Conservation (phyloP, 1,140 invertebrate species). For the Drosophila cardini region DNA sequence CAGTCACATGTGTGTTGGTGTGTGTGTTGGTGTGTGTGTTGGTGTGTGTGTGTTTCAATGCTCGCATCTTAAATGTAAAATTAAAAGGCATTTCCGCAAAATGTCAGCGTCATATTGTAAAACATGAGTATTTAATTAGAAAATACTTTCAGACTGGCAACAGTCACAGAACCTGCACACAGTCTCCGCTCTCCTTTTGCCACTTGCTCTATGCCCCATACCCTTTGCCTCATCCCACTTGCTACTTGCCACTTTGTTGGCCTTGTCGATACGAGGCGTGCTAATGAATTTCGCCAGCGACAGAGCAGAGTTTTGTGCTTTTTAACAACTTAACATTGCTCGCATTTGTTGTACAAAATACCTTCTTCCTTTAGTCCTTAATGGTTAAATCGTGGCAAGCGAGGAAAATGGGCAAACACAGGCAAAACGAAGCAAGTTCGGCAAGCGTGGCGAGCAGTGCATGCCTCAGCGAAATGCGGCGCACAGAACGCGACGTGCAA, state of each 20-base stretch:
- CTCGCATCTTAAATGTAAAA: conserved; percentile 79
- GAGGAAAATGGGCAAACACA: conserved; percentile 46
- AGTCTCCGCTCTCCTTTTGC: conserved; percentile 27
- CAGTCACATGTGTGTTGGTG: conserved; percentile 36
- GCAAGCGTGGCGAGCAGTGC: conserved; percentile 18
- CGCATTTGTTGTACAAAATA: conserved; percentile 74
- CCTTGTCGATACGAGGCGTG: conserved; percentile 55
- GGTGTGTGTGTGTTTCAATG: conserved; percentile 24
- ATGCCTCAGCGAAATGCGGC: background rate
- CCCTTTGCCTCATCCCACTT: background rate
- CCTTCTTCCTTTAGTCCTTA: conserved; percentile 64
- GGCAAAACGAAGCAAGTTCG: background rate
- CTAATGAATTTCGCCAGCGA: conserved; percentile 69
- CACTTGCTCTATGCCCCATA: background rate
- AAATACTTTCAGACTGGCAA: conserved; percentile 68
- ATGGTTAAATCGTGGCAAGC: conserved; percentile 41
- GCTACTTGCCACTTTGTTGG: background rate
- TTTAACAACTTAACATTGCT: conserved; percentile 80
- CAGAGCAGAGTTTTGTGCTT: conserved; percentile 64
- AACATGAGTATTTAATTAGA: conserved; percentile 84
- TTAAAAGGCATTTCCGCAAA: conserved; percentile 84
- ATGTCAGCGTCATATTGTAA: conserved; percentile 84
- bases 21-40: conserved; percentile 13
- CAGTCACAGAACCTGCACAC: conserved; percentile 22
- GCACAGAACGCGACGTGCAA: conserved; percentile 33